These are phyloP conservation scores for Dermolepida albohirtum DNA, from an alignment of 2,888 invertebrate genomes.

Conservation along the genomic window DNA sequence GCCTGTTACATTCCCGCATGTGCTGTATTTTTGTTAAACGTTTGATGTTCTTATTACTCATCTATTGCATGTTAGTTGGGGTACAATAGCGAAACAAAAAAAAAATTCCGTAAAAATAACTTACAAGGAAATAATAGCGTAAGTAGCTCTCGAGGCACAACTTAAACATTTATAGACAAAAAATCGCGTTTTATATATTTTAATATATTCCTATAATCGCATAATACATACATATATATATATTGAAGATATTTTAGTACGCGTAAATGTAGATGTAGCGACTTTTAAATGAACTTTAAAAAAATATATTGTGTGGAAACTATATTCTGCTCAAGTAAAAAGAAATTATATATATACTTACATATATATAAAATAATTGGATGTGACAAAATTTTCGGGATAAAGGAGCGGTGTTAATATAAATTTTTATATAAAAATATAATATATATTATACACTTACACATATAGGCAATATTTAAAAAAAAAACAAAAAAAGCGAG, in stretches of 20 bases:
- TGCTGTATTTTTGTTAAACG: slow-evolving; percentile 57
- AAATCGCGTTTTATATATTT: slow-evolving; percentile 64
- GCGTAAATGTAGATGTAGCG: slow-evolving; percentile 60
- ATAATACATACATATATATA: slow-evolving; percentile 54
- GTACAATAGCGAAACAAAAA: slow-evolving; percentile 60
- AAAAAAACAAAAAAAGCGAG: neutral
- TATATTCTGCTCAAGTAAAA: slow-evolving; percentile 41
- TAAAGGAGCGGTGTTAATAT: slow-evolving; percentile 46
- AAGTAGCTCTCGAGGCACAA: slow-evolving; percentile 56
- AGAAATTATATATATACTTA: slow-evolving; percentile 30
- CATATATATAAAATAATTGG: slow-evolving; percentile 27
- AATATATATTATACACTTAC: slow-evolving; percentile 16
- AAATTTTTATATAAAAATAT: slow-evolving; percentile 13
- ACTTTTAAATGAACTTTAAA: slow-evolving; percentile 53
- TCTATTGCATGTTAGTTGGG: slow-evolving; percentile 58
- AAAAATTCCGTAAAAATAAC: too few relatives aligned
- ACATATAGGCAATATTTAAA: slow-evolving; percentile 3
- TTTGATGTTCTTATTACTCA: slow-evolving; percentile 53
- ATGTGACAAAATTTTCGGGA: slow-evolving; percentile 45
- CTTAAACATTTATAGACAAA: slow-evolving; percentile 59
- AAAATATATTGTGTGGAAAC: slow-evolving; percentile 41
- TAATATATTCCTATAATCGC: slow-evolving; percentile 53
- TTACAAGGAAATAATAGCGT: too few relatives aligned
- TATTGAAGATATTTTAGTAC: slow-evolving; percentile 64
- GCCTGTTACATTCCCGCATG: slow-evolving; percentile 60